Base-by-base conservation (phyloP, 2,888 invertebrate genomes). In the Eugnorisma glareosa region DNA sequence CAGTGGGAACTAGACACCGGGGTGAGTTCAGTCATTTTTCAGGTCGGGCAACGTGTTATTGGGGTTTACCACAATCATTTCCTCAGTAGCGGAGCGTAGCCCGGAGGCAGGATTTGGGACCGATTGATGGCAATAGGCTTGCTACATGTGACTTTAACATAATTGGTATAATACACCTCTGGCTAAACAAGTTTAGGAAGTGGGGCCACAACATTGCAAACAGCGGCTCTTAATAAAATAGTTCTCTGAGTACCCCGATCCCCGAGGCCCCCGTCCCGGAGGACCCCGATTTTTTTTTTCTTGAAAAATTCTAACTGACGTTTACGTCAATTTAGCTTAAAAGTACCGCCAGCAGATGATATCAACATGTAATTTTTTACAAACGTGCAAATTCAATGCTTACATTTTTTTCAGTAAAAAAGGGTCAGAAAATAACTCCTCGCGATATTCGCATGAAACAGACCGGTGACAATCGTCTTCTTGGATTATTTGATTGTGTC, bases 381-480 rank as follows among this genome's bases (percentile, higher is more conserved):
- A 54, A 69, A 28, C 8, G 4, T 40, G 6, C 21, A 31, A 51
- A 24, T 2, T 11, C 11, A 31, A 15, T 24, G 5, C 24, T 45
- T 45, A 3, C 28, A 13, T 73, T n/a, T 48, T 71, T 80, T 40
- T 51, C 64, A 84, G 84, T 48, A 0, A 1, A 1, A 15, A 73
- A 81, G 31, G 85, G 79, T 1, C 21, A 76, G 0, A 86, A 86
- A 8, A 73, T 91, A n/a, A 66, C 78, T 5, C 90, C 91, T 0
- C 21, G 77, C 2, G 90, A 91, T 1, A 61, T 94, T 5, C 91
- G 93, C 0, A 64, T 95, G 7, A 95, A 93, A 59, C 95, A 95
- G 81, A 93, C 92, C 0, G 88, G 89, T 0, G 93, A 93, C 59
- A 93, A 92, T 51, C 90, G 90, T 31, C 90, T 93, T 28, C 81